Conservation (phyloP, 2,888 invertebrate species). For the Cosmia pyralina region DNA sequence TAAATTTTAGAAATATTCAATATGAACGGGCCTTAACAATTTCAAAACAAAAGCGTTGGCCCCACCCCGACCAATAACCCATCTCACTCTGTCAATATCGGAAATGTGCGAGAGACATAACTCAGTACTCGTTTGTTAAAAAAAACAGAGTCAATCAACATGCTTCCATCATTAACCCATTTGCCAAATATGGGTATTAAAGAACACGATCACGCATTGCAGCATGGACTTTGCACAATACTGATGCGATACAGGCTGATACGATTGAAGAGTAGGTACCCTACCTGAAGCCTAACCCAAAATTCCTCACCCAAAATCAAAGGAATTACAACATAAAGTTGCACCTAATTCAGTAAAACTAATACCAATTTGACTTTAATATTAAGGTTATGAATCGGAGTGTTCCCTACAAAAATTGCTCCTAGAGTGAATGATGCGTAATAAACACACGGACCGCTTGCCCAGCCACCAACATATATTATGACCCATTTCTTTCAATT, state of each 20-base stretch:
- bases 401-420: slow-evolving; percentile 21
- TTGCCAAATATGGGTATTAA: not conserved
- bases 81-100: no score
- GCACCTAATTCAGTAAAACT: slow-evolving; percentile 26
- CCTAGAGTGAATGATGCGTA: slow-evolving; percentile 53
- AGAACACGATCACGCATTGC: not conserved
- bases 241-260: not conserved
- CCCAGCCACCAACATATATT: slow-evolving; percentile 40
- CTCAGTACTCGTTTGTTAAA: no score
- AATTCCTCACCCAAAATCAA: not conserved
- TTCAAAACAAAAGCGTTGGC: no score
- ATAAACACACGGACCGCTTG: slow-evolving; percentile 44
- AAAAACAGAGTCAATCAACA: no score
- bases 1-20: no score
- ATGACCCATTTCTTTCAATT: slow-evolving; percentile 67
- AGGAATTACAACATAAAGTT: not conserved
- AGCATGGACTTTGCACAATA: not conserved
- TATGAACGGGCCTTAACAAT: no score
- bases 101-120: no score
- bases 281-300: slow-evolving; percentile 15
- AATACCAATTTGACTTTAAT: slow-evolving; percentile 28
- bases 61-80: no score
- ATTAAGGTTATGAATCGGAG: slow-evolving; percentile 16
- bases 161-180: not conserved
- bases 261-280: no score